These are phyloP conservation scores for Microcebus murinus DNA, from an alignment of 2,113 vertebrate species.

Conservation along the genomic window DNA sequence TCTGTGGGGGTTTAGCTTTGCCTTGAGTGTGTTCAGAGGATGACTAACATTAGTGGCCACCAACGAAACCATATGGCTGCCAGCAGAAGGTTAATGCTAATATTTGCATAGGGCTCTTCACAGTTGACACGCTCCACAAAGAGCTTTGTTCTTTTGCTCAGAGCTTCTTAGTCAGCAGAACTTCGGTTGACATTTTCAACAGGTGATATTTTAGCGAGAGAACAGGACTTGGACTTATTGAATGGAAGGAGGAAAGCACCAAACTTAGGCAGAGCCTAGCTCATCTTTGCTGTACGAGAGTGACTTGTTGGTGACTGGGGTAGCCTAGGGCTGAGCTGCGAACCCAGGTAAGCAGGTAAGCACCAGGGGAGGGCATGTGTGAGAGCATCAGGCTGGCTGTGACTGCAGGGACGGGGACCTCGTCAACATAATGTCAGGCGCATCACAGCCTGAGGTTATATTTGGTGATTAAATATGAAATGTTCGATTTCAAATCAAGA, in stretches of 20 bases:
- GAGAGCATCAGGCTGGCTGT: background rate
- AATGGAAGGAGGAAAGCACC: background rate
- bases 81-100: background rate
- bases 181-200: background rate
- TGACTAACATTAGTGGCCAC: background rate
- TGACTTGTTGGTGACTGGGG: background rate
- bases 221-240: background rate
- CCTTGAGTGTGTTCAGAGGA: background rate
- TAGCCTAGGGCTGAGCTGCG: background rate
- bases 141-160: background rate
- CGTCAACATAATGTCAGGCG: background rate
- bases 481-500: no score
- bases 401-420: background rate
- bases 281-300: background rate
- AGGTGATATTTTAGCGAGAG: background rate
- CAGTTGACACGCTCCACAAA: no score
- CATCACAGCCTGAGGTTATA: background rate
- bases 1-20: background rate
- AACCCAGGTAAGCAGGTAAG: background rate
- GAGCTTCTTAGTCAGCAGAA: background rate
- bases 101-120: background rate
- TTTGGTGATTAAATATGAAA: no score
- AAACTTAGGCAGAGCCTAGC: no score
- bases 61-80: background rate
- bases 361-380: no score